Percentiles rank a stretch among this genome's conserved stretches.
Conservation (phyloP, 1,140 invertebrate species). For the Pomacea maculata region DNA sequence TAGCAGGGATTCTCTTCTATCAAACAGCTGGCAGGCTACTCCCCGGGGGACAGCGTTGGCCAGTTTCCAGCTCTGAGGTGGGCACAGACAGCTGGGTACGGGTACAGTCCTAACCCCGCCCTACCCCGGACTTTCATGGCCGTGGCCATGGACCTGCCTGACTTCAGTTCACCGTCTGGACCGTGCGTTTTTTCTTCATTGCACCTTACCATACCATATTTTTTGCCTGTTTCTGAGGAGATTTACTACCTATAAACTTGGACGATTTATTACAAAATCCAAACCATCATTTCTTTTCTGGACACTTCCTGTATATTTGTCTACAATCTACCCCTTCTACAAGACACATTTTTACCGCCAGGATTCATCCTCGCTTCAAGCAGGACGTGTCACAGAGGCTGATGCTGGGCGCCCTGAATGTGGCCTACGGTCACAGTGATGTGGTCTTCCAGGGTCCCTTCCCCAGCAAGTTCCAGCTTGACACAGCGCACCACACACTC, state of each 20-base stretch:
- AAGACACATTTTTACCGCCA: neutral
- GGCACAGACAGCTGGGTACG: slow-evolving; percentile 51
- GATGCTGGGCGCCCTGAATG: slow-evolving; percentile 29
- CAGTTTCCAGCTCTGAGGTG: neutral
- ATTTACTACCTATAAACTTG: neutral
- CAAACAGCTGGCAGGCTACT: neutral
- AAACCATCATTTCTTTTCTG: neutral
- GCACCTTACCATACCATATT: neutral
- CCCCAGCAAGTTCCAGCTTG: slow-evolving; percentile 8
- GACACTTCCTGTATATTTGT: neutral
- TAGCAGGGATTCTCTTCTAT: neutral
- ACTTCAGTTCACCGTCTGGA: slow-evolving; percentile 43
- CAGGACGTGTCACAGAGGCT: slow-evolving; percentile 42
- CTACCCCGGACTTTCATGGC: slow-evolving; percentile 55
- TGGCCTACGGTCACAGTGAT: slow-evolving; percentile 31
- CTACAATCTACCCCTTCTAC: no score
- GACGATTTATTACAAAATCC: neutral
- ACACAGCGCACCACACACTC: slow-evolving; percentile 10
- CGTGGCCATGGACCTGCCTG: slow-evolving; percentile 55
- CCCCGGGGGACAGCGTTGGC: neutral
- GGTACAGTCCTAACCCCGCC: slow-evolving; percentile 49
- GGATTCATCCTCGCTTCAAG: slow-evolving; percentile 47
- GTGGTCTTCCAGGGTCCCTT: slow-evolving; percentile 29
- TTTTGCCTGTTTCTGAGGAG: neutral
- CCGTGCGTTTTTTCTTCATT: slow-evolving; percentile 27